phyloP scores from a whole-genome alignment of 2,113 vertebrate species.

The Chunga burmeisteri region DNA sequence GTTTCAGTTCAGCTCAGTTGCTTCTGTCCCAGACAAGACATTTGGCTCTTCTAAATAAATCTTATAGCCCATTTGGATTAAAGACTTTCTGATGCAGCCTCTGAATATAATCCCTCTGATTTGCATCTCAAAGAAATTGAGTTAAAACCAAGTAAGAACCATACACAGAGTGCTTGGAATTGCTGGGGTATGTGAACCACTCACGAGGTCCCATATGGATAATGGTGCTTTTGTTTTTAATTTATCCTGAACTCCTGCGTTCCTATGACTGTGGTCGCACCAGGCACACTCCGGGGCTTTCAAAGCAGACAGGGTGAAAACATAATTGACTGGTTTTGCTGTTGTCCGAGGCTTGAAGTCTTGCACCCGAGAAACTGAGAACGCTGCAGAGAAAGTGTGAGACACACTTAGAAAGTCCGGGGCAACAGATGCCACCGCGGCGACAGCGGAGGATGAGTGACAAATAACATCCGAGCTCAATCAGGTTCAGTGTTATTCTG shows the following conservation, averaged over 20 bases:
- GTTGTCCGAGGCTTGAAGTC: not conserved
- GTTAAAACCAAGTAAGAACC: conserved; percentile 39
- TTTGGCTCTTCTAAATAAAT: conserved; percentile 64
- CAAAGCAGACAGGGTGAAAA: not conserved
- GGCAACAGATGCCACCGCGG: not conserved
- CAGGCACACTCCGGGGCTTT: not conserved
- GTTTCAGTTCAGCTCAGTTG: conserved; percentile 59
- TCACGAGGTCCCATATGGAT: conserved; percentile 53
- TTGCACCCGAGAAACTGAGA: not conserved
- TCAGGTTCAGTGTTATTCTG: fast-evolving
- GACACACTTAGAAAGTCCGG: not conserved
- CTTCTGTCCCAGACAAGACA: conserved; percentile 64
- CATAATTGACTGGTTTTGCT: not conserved
- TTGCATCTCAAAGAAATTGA: conserved; percentile 64
- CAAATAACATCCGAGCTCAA: not conserved
- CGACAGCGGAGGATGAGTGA: not conserved
- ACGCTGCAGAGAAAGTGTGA: not conserved
- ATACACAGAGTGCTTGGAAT: not conserved
- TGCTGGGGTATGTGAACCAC: not conserved
- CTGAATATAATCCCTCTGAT: conserved; percentile 52
- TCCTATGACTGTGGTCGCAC: not conserved
- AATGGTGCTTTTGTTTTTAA: conserved; percentile 41
- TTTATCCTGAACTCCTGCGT: not conserved
- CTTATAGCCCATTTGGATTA: conserved; percentile 61
- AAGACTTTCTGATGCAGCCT: conserved; percentile 54